phyloP scores from a whole-genome alignment of 1,140 invertebrate species.

The Rhopalosiphum padi region DNA sequence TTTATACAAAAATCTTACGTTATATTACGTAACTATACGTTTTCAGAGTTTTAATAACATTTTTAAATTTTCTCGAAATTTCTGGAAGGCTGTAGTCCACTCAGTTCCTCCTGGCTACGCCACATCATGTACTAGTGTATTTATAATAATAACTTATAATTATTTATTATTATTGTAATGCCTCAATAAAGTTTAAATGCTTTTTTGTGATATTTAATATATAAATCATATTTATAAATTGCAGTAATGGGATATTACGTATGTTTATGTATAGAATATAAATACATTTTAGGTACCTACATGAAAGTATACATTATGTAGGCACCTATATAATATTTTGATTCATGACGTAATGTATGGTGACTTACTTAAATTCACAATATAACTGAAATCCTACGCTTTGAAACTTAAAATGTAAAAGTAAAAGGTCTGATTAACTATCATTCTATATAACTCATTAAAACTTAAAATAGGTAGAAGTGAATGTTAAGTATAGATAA shows the following conservation, averaged over 20 bases:
- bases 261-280: not conserved
- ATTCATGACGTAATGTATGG: not conserved
- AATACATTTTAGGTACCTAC: not conserved
- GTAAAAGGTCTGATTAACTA: not conserved
- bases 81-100: not conserved
- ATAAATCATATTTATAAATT: not conserved
- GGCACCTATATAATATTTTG: not conserved
- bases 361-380: not conserved
- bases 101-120: not conserved
- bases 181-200: not conserved
- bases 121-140: not conserved
- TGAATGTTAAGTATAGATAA: not conserved
- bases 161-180: not conserved
- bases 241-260: not conserved
- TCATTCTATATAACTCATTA: not conserved
- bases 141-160: not conserved
- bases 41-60: not conserved
- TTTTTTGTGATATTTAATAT: not conserved
- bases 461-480: not conserved
- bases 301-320: not conserved
- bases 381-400: constrained; percentile 21
- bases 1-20: not conserved
- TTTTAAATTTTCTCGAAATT: not conserved
- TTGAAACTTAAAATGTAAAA: not conserved
- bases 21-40: not conserved